Percentiles rank a stretch among this genome's conserved stretches.
Conservation (phyloP, 2,888 invertebrate species). For the Amiota mariae region DNA sequence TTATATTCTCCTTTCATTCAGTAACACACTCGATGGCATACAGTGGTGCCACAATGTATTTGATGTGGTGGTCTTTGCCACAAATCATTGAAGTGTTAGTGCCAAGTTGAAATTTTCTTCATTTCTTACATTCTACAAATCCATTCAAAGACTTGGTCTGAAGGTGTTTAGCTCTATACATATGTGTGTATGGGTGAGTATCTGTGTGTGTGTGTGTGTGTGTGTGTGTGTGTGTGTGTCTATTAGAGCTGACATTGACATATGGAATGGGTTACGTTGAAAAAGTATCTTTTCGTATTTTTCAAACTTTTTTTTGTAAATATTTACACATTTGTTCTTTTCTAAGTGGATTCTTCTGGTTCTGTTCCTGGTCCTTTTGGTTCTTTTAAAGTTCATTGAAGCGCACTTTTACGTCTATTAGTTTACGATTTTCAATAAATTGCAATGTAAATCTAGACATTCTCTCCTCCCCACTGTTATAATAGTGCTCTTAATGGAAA, state of each 20-base stretch:
- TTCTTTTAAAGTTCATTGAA: slow-evolving; percentile 14
- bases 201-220: too few species aligned
- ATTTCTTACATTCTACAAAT: background rate
- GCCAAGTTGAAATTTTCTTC: background rate
- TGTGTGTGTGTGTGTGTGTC: too few species aligned
- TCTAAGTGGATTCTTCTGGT: background rate
- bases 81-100: slow-evolving; percentile 24
- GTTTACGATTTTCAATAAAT: slow-evolving; percentile 7
- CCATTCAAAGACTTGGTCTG: background rate
- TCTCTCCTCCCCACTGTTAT: too few species aligned
- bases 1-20: too few species aligned
- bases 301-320: background rate
- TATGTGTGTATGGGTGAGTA: too few species aligned
- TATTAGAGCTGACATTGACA: slow-evolving; percentile 16
- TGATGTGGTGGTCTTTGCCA: slow-evolving; percentile 24
- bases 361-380: slow-evolving; percentile 1
- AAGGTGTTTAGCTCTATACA: background rate
- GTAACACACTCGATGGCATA: too few species aligned
- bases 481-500: too few species aligned
- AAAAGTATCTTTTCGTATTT: background rate
- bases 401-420: background rate
- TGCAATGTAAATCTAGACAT: background rate
- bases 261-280: slow-evolving; percentile 2
- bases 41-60: background rate
- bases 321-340: too few species aligned